Evolutionary conservation across 2,113 vertebrate genomes (phyloP).

Genomic region (Toxostoma redivivum): DNA sequence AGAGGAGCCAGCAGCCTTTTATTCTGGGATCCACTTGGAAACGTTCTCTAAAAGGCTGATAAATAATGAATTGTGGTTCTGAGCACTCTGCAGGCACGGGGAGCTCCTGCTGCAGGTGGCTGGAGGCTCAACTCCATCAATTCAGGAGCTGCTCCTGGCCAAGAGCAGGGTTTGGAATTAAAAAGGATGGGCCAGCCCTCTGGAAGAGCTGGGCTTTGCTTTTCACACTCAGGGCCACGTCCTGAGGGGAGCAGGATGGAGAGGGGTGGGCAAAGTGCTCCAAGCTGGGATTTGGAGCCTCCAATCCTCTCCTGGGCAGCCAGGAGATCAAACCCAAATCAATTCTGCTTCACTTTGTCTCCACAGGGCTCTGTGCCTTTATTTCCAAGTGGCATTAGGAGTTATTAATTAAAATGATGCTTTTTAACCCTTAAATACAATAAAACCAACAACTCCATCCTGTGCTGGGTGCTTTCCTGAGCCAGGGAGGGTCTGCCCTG

Average conservation of each 20-base stretch:
- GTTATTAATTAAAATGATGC: no score
- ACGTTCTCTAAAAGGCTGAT: neutral
- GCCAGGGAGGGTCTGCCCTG: neutral
- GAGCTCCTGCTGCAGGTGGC: neutral
- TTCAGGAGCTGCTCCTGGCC: neutral
- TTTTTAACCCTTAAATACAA: no score
- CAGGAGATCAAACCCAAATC: neutral
- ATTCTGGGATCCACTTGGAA: neutral
- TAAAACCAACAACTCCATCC: no score
- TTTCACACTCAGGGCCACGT: neutral
- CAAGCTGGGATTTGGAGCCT: neutral
- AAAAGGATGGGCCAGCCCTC: rapidly evolving
- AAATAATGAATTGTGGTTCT: neutral
- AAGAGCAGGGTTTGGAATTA: rapidly evolving
- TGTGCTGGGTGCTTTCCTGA: no score
- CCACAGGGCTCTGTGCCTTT: neutral
- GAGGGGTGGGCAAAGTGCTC: neutral
- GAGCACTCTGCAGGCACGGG: neutral
- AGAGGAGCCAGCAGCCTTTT: neutral
- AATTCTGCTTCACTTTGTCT: neutral
- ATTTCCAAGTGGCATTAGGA: no score
- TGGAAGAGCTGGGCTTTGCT: neutral
- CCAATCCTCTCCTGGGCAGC: neutral
- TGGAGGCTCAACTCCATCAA: neutral
- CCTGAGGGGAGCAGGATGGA: neutral